Conservation (phyloP, 1,140 invertebrate genomes). For the Drosophila sulfurigaster region DNA sequence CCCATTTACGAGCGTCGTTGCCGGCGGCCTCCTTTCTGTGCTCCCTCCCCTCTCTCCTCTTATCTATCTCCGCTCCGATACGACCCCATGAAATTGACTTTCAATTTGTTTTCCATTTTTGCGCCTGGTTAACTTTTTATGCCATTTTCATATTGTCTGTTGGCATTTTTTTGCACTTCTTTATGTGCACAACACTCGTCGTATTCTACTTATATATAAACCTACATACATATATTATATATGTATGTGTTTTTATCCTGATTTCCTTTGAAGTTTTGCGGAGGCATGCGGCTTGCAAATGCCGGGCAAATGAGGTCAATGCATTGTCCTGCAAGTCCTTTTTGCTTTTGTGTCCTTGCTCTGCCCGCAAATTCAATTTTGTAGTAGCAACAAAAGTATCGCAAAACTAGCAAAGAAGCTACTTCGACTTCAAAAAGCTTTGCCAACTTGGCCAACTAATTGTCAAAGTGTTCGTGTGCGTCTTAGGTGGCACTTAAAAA, state of each 20-base stretch:
- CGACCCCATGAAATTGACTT: constrained; percentile 64
- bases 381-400: constrained; percentile 11
- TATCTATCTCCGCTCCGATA: neutral
- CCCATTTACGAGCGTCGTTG: constrained; percentile 31
- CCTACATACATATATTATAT: neutral
- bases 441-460: constrained; percentile 59
- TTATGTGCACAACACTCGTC: constrained; percentile 2
- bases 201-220: constrained; percentile 2
- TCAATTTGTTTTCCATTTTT: constrained; percentile 70
- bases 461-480: constrained; percentile 29
- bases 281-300: constrained; percentile 18
- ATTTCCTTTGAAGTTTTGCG: constrained; percentile 32
- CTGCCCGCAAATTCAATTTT: constrained; percentile 32
- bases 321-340: constrained; percentile 45
- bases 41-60: neutral
- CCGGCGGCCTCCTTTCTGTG: neutral
- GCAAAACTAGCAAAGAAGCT: constrained; percentile 4
- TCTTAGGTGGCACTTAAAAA: constrained; percentile 24
- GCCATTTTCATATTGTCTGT: constrained; percentile 57
- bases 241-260: neutral
- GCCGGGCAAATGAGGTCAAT: constrained; percentile 61
- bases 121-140: constrained; percentile 65
- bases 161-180: neutral
- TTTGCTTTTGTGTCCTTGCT: constrained; percentile 22
- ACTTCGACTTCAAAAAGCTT: constrained; percentile 29